Percentiles rank a stretch among this genome's conserved stretches.
Evolutionary conservation across 2,113 vertebrate genomes (phyloP).

Genomic region (Cottus gobio): DNA sequence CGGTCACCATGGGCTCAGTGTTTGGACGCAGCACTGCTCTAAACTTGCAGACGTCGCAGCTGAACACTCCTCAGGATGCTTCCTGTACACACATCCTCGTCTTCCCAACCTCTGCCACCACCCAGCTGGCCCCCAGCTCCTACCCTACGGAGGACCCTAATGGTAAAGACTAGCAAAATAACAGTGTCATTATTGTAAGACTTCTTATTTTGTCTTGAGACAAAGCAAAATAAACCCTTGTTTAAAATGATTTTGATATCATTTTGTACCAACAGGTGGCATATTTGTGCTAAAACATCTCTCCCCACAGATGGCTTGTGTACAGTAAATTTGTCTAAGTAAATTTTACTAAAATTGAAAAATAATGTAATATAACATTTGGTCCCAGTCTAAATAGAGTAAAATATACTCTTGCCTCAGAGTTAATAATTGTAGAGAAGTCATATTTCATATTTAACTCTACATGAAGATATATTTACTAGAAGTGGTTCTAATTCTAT

Average conservation of each 20-base stretch:
- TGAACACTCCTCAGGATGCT: conserved; percentile 97
- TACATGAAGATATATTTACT: too few species aligned
- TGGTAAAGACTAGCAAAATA: conserved; percentile 77
- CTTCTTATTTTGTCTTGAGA: neutral
- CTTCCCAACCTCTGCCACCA: conserved; percentile 97
- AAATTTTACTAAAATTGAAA: too few species aligned
- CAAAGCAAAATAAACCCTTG: neutral
- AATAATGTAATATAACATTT: too few species aligned
- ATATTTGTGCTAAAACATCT: conserved; percentile 8
- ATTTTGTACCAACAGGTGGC: conserved; percentile 46
- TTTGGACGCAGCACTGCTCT: conserved; percentile 96
- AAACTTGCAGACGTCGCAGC: conserved; percentile 97
- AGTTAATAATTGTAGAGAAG: too few species aligned
- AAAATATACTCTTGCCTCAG: too few species aligned
- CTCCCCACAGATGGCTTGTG: neutral
- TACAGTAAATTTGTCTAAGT: too few species aligned
- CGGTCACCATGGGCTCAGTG: conserved; percentile 98
- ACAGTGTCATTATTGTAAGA: neutral
- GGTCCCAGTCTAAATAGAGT: too few species aligned
- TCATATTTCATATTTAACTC: too few species aligned
- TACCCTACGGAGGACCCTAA: conserved; percentile 96
- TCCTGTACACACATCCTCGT: conserved; percentile 98
- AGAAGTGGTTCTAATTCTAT: too few species aligned
- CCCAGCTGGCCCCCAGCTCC: conserved; percentile 93
- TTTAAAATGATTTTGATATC: neutral